Percentiles rank a stretch among this genome's conserved stretches.
These are phyloP conservation scores for Spatulosminthurus flaviceps DNA, from an alignment of 2,888 invertebrate genomes.

Conservation along the genomic window DNA sequence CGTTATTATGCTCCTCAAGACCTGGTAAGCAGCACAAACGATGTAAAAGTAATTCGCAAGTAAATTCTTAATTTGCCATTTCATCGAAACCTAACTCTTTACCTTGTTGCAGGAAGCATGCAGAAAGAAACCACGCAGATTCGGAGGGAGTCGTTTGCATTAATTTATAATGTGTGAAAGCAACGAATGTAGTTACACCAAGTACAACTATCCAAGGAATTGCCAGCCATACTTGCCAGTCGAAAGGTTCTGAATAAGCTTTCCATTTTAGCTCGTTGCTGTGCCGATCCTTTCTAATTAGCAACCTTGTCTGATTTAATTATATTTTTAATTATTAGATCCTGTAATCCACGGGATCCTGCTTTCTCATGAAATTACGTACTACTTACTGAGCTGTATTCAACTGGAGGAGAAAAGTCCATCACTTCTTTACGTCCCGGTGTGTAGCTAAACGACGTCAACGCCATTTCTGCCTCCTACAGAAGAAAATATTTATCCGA, in stretches of 20 bases:
- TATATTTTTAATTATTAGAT: background rate
- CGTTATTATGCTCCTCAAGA: slow-evolving; percentile 55
- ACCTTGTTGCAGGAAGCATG: slow-evolving; percentile 61
- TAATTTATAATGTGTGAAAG: slow-evolving; percentile 51
- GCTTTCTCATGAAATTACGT: background rate
- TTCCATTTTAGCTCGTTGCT: slow-evolving; percentile 57
- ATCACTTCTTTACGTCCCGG: slow-evolving; percentile 53
- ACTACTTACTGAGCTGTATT: slow-evolving; percentile 58
- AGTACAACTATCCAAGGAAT: slow-evolving; percentile 53
- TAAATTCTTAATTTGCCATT: background rate
- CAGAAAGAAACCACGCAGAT: slow-evolving; percentile 57
- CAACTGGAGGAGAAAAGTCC: slow-evolving; percentile 61
- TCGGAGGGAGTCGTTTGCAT: slow-evolving; percentile 50
- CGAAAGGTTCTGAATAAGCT: slow-evolving; percentile 59
- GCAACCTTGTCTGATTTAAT: slow-evolving; percentile 54
- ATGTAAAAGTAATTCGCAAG: too few species aligned
- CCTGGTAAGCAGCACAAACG: too few species aligned
- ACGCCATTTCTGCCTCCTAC: slow-evolving; percentile 35
- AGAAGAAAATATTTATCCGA: background rate
- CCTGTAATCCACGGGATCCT: too few species aligned
- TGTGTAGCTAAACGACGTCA: slow-evolving; percentile 60
- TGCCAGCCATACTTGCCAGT: slow-evolving; percentile 57
- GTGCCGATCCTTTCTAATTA: slow-evolving; percentile 59
- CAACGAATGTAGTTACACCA: slow-evolving; percentile 54
- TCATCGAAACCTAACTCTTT: background rate